A percentile compares a stretch with the other conserved stretches of the same genome.
phyloP scores from a whole-genome alignment of 2,888 invertebrate species.

The Drosophila anomalipes region DNA sequence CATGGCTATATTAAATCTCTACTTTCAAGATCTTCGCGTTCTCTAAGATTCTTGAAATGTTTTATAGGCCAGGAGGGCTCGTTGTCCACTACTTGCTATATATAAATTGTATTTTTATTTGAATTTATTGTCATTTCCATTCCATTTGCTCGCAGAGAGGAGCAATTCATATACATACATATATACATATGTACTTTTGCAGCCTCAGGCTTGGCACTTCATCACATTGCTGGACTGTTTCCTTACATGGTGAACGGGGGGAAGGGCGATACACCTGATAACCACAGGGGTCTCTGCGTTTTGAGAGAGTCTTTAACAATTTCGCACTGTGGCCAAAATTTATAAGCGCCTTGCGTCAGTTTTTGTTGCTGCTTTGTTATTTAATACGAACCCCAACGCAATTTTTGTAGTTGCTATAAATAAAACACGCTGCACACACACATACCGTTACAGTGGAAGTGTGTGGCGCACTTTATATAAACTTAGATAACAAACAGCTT shows the following conservation, averaged over 20 bases:
- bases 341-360: constrained; percentile 72
- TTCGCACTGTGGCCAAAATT: constrained; percentile 64
- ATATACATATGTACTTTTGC: background rate
- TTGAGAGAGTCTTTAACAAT: constrained; percentile 44
- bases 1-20: background rate
- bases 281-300: constrained; percentile 9
- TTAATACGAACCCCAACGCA: constrained; percentile 72
- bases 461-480: constrained; percentile 70
- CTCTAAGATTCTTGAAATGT: background rate
- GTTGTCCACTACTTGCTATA: constrained; percentile 13
- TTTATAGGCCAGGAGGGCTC: background rate
- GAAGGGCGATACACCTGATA: constrained; percentile 24
- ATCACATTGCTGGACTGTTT: constrained; percentile 43
- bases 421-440: constrained; percentile 64
- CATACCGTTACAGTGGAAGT: constrained; percentile 1
- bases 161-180: constrained; percentile 43
- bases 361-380: constrained; percentile 65
- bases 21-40: background rate
- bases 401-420: constrained; percentile 79
- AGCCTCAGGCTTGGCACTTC: constrained; percentile 39
- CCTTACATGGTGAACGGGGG: constrained; percentile 19
- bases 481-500: constrained; percentile 80
- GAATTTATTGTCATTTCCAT: constrained; percentile 59
- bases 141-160: constrained; percentile 45
- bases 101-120: constrained; percentile 55